A percentile compares a stretch with the other conserved stretches of the same genome.
phyloP scores from a whole-genome alignment of 2,888 invertebrate genomes.

The Poecilobothrus nobilitatus region DNA sequence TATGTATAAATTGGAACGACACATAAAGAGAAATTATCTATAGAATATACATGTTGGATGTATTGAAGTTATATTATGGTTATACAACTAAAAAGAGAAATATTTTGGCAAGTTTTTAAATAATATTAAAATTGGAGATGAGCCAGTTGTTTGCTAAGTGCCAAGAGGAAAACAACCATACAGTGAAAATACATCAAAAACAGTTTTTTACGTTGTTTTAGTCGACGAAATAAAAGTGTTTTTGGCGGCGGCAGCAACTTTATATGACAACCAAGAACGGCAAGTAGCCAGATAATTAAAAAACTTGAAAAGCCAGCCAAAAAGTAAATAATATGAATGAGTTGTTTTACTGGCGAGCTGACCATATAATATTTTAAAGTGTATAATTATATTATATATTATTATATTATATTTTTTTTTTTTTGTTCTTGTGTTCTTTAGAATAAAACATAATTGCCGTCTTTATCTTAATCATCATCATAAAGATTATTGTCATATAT shows the following conservation, averaged over 20 bases:
- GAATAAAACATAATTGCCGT: neutral
- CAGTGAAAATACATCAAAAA: neutral
- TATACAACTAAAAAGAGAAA: neutral
- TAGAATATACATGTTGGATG: neutral
- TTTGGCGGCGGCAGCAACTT: slow-evolving; percentile 6
- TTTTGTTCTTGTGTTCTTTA: neutral
- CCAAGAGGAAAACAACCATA: slow-evolving; percentile 4
- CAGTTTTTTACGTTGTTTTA: neutral
- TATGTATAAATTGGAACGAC: neutral
- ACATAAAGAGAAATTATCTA: neutral
- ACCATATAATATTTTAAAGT: neutral
- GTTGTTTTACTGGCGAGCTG: neutral
- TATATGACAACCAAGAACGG: neutral
- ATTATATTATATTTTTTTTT: no score
- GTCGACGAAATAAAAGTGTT: neutral
- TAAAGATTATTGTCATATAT: neutral
- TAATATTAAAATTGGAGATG: slow-evolving; percentile 34
- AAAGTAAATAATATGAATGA: neutral
- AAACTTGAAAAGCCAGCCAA: neutral
- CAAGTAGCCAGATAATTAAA: slow-evolving; percentile 1
- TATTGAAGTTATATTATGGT: no score
- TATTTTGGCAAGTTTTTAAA: neutral
- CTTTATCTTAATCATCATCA: neutral
- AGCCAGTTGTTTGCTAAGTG: slow-evolving; percentile 39
- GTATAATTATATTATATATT: neutral